phyloP scores from a whole-genome alignment of 2,113 vertebrate species.

The Corynorhinus townsendii region DNA sequence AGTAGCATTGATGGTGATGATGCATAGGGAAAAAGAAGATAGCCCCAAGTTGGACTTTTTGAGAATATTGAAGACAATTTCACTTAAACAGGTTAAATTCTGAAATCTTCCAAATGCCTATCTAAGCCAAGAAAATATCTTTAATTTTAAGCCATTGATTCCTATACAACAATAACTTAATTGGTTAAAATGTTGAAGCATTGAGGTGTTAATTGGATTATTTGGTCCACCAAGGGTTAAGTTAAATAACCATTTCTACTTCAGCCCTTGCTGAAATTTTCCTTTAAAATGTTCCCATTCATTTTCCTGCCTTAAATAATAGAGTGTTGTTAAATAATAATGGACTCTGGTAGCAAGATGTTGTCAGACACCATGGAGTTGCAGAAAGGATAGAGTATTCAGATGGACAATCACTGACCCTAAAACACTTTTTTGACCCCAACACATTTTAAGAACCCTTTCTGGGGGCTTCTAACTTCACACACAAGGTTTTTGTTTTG shows the following conservation, averaged over 20 bases:
- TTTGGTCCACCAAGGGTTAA: neutral
- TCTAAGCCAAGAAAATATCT: neutral
- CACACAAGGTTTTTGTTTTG: neutral
- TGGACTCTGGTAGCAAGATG: neutral
- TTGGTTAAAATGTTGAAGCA: constrained; percentile 27
- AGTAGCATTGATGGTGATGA: neutral
- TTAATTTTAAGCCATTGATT: constrained; percentile 9
- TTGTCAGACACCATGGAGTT: neutral
- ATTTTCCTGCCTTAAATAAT: neutral
- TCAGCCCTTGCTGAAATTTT: neutral
- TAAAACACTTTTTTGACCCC: neutral
- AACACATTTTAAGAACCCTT: neutral
- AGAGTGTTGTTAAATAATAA: neutral
- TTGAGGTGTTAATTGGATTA: neutral
- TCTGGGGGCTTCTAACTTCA: neutral
- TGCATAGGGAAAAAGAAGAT: neutral
- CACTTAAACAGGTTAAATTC: neutral
- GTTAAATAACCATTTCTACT: neutral
- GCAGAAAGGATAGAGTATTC: neutral
- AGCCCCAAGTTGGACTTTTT: neutral
- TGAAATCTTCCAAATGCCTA: neutral
- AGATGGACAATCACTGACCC: neutral
- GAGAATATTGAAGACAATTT: neutral
- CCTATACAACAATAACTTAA: neutral
- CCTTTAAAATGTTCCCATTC: neutral